Evolutionary conservation across 2,113 vertebrate species (phyloP).

Genomic region (Tympanuchus pallidicinctus): DNA sequence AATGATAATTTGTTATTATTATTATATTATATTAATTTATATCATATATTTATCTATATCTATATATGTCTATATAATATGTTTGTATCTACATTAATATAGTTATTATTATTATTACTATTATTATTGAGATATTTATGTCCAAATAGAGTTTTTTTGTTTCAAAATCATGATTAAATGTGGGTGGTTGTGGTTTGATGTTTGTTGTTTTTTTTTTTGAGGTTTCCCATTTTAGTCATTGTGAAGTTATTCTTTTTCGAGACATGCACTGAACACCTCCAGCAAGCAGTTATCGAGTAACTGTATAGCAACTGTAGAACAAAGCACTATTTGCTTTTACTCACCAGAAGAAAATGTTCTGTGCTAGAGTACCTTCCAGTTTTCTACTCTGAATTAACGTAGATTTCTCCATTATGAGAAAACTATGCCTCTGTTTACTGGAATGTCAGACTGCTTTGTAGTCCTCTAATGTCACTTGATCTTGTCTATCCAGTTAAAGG

Average conservation of each 20-base stretch:
- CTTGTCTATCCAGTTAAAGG: background rate
- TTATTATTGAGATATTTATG: background rate
- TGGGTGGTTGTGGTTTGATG: accelerated
- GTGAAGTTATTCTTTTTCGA: background rate
- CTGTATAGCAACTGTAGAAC: background rate
- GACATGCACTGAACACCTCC: background rate
- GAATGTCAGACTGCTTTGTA: background rate
- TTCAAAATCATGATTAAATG: background rate
- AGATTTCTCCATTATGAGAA: background rate
- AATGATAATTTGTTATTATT: background rate
- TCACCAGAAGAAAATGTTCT: background rate
- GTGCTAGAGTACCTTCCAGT: background rate
- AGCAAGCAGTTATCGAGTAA: background rate
- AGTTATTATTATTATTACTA: too few species aligned
- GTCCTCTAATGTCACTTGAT: background rate
- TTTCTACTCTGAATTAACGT: background rate
- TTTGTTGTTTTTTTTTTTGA: background rate
- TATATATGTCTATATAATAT: too few species aligned
- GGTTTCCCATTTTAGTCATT: background rate
- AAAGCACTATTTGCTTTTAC: background rate
- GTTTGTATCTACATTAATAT: too few species aligned
- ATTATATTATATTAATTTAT: background rate
- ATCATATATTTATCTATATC: too few species aligned
- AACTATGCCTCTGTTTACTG: background rate
- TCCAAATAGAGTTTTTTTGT: background rate